These are phyloP conservation scores for Sweltsa coloradensis DNA, from an alignment of 1,140 invertebrate genomes.

Conservation along the genomic window DNA sequence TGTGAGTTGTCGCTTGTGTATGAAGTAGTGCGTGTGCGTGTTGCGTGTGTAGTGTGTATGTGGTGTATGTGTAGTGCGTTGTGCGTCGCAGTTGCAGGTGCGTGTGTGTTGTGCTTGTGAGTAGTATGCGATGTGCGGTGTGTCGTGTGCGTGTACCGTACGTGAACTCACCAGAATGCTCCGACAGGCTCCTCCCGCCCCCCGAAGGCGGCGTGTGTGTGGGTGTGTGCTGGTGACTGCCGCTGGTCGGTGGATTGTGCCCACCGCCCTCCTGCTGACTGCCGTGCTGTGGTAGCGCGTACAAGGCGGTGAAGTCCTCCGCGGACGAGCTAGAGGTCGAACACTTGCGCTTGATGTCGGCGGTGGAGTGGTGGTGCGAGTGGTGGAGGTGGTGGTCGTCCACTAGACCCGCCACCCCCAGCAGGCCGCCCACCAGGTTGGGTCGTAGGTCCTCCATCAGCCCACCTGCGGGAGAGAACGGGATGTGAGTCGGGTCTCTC, in stretches of 20 bases:
- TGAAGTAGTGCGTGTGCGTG: no score
- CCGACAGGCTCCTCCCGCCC: constrained; percentile 28
- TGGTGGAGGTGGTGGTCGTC: constrained; percentile 52
- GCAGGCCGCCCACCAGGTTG: constrained; percentile 58
- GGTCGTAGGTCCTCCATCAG: constrained; percentile 75
- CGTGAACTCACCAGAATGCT: background rate
- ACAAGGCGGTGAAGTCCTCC: constrained; percentile 65
- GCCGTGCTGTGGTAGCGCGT: constrained; percentile 32
- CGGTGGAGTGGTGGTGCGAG: constrained; percentile 30
- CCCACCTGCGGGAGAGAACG: no score
- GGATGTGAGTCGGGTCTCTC: no score
- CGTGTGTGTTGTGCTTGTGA: background rate
- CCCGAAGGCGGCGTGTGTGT: constrained; percentile 42
- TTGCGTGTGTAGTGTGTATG: no score
- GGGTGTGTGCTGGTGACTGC: constrained; percentile 38
- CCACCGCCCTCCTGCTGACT: constrained; percentile 3
- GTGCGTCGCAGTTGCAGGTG: no score
- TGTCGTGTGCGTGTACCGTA: no score
- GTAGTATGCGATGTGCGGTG: no score
- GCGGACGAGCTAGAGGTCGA: constrained; percentile 56
- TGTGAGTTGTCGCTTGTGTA: no score
- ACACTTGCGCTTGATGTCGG: constrained; percentile 43
- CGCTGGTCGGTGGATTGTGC: background rate
- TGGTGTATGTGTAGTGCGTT: no score
- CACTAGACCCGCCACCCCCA: constrained; percentile 60